A percentile compares a stretch with the other conserved stretches of the same genome.
These are phyloP conservation scores for Meloe dianella DNA, from an alignment of 2,888 invertebrate species.

Conservation along the genomic window DNA sequence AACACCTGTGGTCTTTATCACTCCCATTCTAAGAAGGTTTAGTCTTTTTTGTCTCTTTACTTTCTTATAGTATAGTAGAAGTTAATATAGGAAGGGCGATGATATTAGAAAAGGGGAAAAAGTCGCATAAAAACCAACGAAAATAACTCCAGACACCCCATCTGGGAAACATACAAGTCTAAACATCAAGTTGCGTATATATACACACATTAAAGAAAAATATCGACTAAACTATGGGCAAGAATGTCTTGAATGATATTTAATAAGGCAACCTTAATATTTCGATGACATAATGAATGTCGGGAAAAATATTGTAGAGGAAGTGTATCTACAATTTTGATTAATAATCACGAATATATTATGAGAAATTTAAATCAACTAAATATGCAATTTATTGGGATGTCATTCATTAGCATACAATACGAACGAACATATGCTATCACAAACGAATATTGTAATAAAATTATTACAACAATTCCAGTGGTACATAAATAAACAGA, in stretches of 20 bases:
- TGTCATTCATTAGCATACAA: neutral
- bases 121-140: slow-evolving; percentile 6
- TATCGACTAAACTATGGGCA: neutral
- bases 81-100: neutral
- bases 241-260: neutral
- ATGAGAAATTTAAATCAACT: neutral
- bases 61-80: neutral
- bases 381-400: neutral
- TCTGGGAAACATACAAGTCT: neutral
- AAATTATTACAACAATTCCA: slow-evolving; percentile 2
- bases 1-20: slow-evolving; percentile 4
- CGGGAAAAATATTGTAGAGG: neutral
- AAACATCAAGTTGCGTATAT: neutral
- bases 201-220: neutral
- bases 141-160: slow-evolving; percentile 5
- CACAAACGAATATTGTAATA: neutral
- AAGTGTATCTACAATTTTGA: neutral
- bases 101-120: neutral
- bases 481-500: neutral
- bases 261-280: slow-evolving; percentile 4
- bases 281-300: neutral
- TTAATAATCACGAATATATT: neutral
- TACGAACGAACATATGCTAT: neutral
- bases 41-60: neutral
- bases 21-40: neutral